Evolutionary conservation across 2,797 vertebrate genomes (phyloP).

Genomic region (Argya squamiceps): DNA sequence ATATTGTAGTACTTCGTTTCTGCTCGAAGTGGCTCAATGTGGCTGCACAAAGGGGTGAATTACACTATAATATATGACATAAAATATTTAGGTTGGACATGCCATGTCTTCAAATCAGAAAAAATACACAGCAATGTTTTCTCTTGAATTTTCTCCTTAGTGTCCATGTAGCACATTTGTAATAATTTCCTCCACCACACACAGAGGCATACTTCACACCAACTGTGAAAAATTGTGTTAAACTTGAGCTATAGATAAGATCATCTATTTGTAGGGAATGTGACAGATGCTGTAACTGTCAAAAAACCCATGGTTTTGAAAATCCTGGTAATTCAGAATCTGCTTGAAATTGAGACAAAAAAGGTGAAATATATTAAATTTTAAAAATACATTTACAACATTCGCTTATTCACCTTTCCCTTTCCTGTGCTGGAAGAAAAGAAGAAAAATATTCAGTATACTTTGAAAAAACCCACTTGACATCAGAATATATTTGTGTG

Average conservation of each 20-base stretch:
- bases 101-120: slow-evolving; percentile 15
- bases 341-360: neutral
- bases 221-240: slow-evolving; percentile 17
- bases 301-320: neutral
- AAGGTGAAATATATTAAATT: neutral
- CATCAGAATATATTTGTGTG: neutral
- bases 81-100: neutral
- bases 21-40: neutral
- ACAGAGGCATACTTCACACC: neutral
- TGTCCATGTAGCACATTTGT: slow-evolving; percentile 6
- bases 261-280: neutral
- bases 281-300: neutral
- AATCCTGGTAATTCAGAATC: neutral
- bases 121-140: slow-evolving; percentile 11
- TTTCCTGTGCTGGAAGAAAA: neutral
- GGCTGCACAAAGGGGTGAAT: neutral
- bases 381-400: neutral
- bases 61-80: neutral
- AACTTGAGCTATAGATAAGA: slow-evolving; percentile 12
- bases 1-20: neutral
- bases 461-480: neutral
- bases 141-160: slow-evolving; percentile 1
- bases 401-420: neutral
- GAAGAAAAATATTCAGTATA: neutral
- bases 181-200: neutral